Base-by-base conservation (phyloP, 2,797 vertebrate species). In the Ammospiza maritima region DNA sequence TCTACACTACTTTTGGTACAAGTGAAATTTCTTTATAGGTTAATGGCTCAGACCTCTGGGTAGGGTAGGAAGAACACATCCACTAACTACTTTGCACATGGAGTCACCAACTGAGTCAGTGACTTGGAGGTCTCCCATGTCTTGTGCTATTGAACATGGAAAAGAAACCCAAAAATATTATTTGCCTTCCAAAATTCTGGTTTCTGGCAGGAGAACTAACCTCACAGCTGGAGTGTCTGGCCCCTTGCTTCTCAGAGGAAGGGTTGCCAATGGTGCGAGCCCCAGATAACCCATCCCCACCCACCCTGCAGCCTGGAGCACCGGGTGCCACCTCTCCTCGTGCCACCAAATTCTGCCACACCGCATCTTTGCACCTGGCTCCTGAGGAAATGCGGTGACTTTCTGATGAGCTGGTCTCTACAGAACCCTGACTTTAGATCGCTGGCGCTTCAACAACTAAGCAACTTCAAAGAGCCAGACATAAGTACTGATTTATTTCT, bases 121-220 rank as follows among this genome's bases (percentile, higher is more conserved):
- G 12, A 81, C 76, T 84, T 81, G 79, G 57, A 90, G 73, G 58
- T 84, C 25, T 81, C 58, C 62, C 80, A 66, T 3, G 18, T 29
- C 65, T 67, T 80, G 45, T 60, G 64, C 75, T 76, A 53, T 4
- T 76, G 67, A 86, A 89, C 1, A 5, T 40, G 62, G 62, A 86
- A 94, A 93, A 88, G 58, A 81, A 95, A 85, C 34, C 38, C 53
- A 27, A 34, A 92, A 92, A 42, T 38, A 80, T 45, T 60, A 85
- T 82, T 74, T 94, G 50, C 40, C 38, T 92, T 93, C 72, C 65
- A 90, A 57, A 90, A 70, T 27, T 30, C 89, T 3, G 15, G 72
- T 69, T 81, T 82, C 74, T 89, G 87, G 87, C 74, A 75, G 57
- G 25, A 83, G 61, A 91, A 71, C 21, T 57, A 74, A 77, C 36